Evolutionary conservation across 2,888 invertebrate genomes (phyloP).

Genomic region (Monopis laevigella): DNA sequence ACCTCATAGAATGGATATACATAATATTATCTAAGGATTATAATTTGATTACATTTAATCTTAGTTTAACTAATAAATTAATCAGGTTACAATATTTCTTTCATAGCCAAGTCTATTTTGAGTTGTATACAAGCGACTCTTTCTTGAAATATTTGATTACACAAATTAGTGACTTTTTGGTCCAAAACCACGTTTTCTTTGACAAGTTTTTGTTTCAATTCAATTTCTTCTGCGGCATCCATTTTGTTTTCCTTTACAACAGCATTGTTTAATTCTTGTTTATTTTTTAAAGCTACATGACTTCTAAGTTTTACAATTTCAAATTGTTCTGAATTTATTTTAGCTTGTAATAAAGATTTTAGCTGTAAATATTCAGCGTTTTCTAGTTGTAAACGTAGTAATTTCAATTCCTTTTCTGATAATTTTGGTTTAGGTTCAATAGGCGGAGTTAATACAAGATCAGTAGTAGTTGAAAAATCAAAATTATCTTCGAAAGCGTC

Average conservation of each 20-base stretch:
- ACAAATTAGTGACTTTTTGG: conserved; percentile 72
- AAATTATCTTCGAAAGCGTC: conserved; percentile 41
- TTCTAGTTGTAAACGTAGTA: conserved; percentile 71
- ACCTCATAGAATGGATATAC: no score
- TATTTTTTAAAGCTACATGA: conserved; percentile 57
- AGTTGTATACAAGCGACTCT: conserved; percentile 75
- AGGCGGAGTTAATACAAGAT: conserved; percentile 28
- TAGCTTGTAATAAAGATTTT: conserved; percentile 73
- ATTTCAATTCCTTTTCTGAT: conserved; percentile 65
- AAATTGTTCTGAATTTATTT: conserved; percentile 76
- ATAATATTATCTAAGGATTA: no score
- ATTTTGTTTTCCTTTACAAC: conserved; percentile 40
- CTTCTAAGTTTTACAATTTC: conserved; percentile 74
- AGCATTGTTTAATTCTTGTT: conserved; percentile 40
- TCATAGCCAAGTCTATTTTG: conserved; percentile 74
- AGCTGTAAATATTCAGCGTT: conserved; percentile 73
- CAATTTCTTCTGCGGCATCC: conserved; percentile 44
- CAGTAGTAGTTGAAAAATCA: conserved; percentile 26
- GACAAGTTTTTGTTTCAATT: conserved; percentile 47
- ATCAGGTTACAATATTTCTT: conserved; percentile 59
- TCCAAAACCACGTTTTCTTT: conserved; percentile 75
- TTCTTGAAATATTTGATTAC: conserved; percentile 77
- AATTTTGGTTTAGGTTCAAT: conserved; percentile 51
- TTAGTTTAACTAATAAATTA: no score
- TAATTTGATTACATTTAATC: no score